Base-by-base conservation (phyloP, 1,140 invertebrate species). In the Hydropsyche tenuis region DNA sequence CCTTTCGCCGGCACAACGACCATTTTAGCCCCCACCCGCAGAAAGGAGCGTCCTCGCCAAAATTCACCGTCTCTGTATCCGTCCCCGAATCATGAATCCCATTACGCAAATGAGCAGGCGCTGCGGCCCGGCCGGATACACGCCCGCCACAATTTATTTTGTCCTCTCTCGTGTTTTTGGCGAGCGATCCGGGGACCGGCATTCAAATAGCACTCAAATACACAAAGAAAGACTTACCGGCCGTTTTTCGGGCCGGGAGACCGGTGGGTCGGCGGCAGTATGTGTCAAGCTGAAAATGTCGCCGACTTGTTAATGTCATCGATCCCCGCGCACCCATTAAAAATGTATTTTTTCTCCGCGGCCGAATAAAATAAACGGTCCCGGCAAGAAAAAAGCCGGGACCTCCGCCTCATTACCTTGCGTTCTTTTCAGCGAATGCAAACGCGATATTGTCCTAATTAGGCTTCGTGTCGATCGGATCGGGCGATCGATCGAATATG, bases 131-230 rank as follows among this genome's bases (percentile, higher is more conserved):
- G 76, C 76, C 76, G 76, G 76, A 77, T 77, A 70, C 76, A 69
- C 62, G 42, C 45, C 73, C 43, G 73, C 73, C 73, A 75, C 65
- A 73, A 77, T 77, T 77, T 77, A 77, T 77, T 77, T 77, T 73
- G 75, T 76, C 75, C 75, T 30, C 66, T 46, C 45, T 64, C 72
- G 75, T 74, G 73, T 77, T 75, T 75, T 77, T 73, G 70, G 76
- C 65, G 27, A 73, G 46, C 62, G 70, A 12, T 64, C 70, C 48
- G 18, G 48, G 75, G 72, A 74, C 73, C 65, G 76, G 76, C 75
- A 77, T 74, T 75, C 76, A 75, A 77, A 77, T 77, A 68, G 73
- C 75, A 72, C 69, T 77, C 75, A 74, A 74, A 77, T 66, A 77
- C 18, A 64, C 60, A 64, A 48, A 72, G 27, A 60, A 48, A 72